Evolutionary conservation across 2,113 vertebrate species (phyloP).

Genomic region (Bufo gargarizans): DNA sequence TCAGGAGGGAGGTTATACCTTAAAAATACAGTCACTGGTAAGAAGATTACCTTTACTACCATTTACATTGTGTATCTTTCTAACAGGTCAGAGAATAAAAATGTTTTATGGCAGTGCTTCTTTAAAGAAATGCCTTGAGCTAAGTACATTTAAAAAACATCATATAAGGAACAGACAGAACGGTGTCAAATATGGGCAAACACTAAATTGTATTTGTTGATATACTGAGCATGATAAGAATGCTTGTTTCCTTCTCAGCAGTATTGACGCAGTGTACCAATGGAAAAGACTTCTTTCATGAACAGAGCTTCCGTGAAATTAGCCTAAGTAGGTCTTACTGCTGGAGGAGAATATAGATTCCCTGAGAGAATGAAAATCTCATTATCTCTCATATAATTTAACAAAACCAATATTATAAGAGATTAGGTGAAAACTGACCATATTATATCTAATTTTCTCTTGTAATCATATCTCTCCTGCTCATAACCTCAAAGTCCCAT

Average conservation of each 20-base stretch:
- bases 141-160: too few relatives aligned
- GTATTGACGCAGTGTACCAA: not conserved
- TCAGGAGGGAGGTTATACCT: too few relatives aligned
- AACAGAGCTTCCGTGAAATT: constrained; percentile 5
- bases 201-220: not conserved
- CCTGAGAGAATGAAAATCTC: constrained; percentile 24
- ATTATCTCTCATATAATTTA: constrained; percentile 38
- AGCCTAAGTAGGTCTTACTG: not conserved
- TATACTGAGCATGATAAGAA: not conserved
- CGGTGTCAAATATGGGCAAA: not conserved
- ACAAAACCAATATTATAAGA: constrained; percentile 36
- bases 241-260: not conserved
- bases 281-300: not conserved
- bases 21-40: too few relatives aligned
- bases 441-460: constrained; percentile 12
- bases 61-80: too few relatives aligned
- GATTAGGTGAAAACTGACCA: constrained; percentile 38
- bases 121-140: too few relatives aligned
- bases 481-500: not conserved
- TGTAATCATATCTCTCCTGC: constrained; percentile 15
- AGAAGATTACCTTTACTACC: too few relatives aligned
- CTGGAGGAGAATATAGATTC: not conserved
- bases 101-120: too few relatives aligned
- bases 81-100: too few relatives aligned
- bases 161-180: not conserved